phyloP scores from a whole-genome alignment of 92 coral and sea anemone species.

The Micromussa lordhowensis region DNA sequence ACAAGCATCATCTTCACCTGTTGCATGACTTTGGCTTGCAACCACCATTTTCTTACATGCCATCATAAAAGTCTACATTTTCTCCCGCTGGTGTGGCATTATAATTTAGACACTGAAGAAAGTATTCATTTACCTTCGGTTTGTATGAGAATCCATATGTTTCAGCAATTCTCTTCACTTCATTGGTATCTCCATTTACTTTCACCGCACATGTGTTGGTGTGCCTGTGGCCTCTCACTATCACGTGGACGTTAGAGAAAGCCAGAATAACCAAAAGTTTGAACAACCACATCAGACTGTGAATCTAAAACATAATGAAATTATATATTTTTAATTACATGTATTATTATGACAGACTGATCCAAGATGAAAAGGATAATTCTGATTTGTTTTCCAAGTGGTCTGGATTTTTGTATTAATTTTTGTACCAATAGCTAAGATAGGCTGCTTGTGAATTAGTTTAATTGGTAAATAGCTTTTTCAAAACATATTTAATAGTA shows the following conservation, averaged over 20 bases:
- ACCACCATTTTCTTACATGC: no score
- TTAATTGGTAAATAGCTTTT: no score
- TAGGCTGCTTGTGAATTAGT: no score
- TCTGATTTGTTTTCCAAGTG: no score
- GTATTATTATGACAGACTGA: neutral
- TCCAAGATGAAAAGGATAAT: no score
- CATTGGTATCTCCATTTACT: neutral
- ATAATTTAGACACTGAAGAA: neutral
- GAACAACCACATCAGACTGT: slow-evolving; percentile 13
- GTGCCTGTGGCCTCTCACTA: neutral
- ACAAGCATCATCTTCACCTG: no score
- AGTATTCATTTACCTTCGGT: slow-evolving; percentile 6
- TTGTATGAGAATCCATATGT: slow-evolving; percentile 17
- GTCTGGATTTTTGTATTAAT: no score
- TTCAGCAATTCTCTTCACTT: neutral
- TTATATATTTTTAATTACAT: no score
- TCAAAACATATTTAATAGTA: no score
- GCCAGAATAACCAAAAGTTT: slow-evolving; percentile 1
- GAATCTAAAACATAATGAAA: neutral
- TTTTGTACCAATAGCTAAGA: no score
- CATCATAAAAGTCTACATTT: no score
- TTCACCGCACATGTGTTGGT: slow-evolving; percentile 23
- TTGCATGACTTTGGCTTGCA: no score
- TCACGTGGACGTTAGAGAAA: neutral
- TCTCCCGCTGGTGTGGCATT: neutral